Conservation (phyloP, 2,113 vertebrate genomes). For the Ammodytes dubius region DNA sequence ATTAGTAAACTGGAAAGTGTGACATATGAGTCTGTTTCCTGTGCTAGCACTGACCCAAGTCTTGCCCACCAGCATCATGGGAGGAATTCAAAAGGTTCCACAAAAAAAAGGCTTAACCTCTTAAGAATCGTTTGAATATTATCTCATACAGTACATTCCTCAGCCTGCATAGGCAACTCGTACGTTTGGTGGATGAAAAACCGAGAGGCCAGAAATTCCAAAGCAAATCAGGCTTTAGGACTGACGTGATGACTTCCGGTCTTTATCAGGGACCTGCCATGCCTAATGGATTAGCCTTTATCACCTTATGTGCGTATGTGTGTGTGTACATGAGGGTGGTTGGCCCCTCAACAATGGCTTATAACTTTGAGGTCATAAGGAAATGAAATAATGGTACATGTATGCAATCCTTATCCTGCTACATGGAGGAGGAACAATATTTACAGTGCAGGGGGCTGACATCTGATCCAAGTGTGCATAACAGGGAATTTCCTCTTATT, state of each 20-base stretch:
- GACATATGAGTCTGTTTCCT: conserved; percentile 49
- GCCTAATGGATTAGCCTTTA: conserved; percentile 58
- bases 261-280: conserved; percentile 59
- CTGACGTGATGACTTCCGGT: conserved; percentile 64
- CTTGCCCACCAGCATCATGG: conserved; percentile 12
- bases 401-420: conserved; percentile 44
- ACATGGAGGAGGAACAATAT: conserved; percentile 59
- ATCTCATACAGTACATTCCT: conserved; percentile 45
- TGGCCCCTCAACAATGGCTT: conserved; percentile 46
- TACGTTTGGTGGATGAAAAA: conserved; percentile 58
- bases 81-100: conserved; percentile 55
- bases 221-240: conserved; percentile 60
- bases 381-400: conserved; percentile 69
- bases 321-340: neutral
- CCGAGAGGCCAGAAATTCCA: conserved; percentile 66
- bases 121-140: conserved; percentile 52
- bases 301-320: conserved; percentile 26
- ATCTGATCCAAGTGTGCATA: conserved; percentile 7
- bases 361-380: conserved; percentile 51
- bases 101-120: conserved; percentile 48
- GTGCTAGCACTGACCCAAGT: conserved; percentile 42
- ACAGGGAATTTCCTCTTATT: conserved; percentile 36
- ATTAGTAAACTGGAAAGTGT: conserved; percentile 62
- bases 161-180: conserved; percentile 19
- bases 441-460: conserved; percentile 30